Evolutionary conservation across 1,140 invertebrate genomes (phyloP), one percentile per base, ranked within the genome.

Genomic region (Caenorhabditis remanei): DNA sequence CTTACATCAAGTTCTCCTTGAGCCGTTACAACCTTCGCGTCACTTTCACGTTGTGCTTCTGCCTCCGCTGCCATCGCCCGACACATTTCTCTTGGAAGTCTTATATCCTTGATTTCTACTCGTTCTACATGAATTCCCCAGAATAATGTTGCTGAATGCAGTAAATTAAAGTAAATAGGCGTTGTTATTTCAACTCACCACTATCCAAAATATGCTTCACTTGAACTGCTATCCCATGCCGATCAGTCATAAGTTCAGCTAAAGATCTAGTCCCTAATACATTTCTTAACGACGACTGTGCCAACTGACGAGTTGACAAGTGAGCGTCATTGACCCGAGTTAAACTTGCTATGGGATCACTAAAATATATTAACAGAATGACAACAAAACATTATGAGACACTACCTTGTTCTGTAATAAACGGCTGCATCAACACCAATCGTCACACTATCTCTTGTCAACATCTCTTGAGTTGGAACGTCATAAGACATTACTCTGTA

Each of bases 191-290:
- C 11, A 8, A 75, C 89, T 53, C 14, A 90, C 90, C 90, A 84
- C 92, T 88, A 83, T 92, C 90, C n/a, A 92, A 63, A 24, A 92
- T 67, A 58, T 83, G 88, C 93, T 97, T 96, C 95, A 97, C 96
- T 86, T 95, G 95, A 92, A 96, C 95, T 58, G 96, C 96, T 87
- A 99, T 98, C 5, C 95, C 95, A 93, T 98, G 97, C 46, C 97
- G 94, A 90, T 98, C 97, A 4, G 96, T 95, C 16, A 98, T 94
- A 79, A 98, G 96, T 93, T 98, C 96, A 8, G 96, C 95, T 67
- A 99, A 94, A 91, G 96, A 96, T 79, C 96, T 95, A 40, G 97
- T 98, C 63, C 97, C 97, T n/a, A 99, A 94, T 0, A 97, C 96
- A 92, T 97, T 98, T 21, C 96, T 93, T 5, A 98, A 93, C 0